Evolutionary conservation across 2,888 invertebrate genomes (phyloP).

Genomic region (Choreutis nemorana): DNA sequence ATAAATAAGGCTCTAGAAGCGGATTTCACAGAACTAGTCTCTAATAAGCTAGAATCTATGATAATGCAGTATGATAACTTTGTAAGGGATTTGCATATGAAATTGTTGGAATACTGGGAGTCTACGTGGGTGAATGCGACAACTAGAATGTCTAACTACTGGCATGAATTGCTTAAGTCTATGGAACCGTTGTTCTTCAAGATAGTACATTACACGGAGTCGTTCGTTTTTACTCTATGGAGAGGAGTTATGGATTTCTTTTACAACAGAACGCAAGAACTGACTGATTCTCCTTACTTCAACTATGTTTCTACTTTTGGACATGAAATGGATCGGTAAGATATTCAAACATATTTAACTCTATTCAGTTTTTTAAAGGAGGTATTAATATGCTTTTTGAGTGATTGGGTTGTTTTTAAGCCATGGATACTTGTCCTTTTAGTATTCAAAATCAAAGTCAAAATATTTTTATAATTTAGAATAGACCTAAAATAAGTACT

Average conservation of each 20-base stretch:
- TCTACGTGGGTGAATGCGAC: conserved; percentile 77
- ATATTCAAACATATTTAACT: too few species aligned
- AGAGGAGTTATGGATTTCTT: conserved; percentile 81
- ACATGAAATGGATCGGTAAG: conserved; percentile 75
- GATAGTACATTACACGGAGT: conserved; percentile 78
- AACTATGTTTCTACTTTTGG: conserved; percentile 81
- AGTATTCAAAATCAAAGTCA: too few species aligned
- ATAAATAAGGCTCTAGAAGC: conserved; percentile 76
- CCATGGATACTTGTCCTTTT: too few species aligned
- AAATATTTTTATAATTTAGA: too few species aligned
- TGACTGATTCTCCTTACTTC: conserved; percentile 83
- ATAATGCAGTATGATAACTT: conserved; percentile 82
- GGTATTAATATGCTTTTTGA: too few species aligned
- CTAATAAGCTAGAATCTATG: conserved; percentile 71
- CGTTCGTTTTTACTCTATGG: conserved; percentile 75
- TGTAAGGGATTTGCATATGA: conserved; percentile 78
- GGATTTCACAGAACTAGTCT: conserved; percentile 77
- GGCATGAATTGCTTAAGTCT: conserved; percentile 75
- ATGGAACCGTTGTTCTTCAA: conserved; percentile 83
- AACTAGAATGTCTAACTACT: conserved; percentile 70
- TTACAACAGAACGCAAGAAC: conserved; percentile 79
- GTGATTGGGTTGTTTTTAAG: too few species aligned
- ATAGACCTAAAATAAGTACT: too few species aligned
- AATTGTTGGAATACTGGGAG: conserved; percentile 70
- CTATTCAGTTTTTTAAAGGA: too few species aligned